Conservation (phyloP, 2,113 vertebrate species). For the Channa maculata region DNA sequence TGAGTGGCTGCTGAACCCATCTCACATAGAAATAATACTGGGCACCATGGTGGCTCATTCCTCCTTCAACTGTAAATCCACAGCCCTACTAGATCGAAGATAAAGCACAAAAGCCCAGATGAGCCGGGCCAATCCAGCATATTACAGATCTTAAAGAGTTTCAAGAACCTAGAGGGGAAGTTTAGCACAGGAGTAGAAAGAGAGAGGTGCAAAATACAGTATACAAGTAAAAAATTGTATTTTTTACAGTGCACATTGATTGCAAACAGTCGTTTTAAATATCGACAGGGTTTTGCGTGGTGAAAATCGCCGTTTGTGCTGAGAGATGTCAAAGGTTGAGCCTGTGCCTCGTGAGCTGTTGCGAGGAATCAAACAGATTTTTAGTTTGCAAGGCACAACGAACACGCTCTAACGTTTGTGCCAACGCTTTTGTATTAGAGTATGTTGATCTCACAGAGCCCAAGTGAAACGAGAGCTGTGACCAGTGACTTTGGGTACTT, state of each 20-base stretch:
- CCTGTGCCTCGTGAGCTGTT: slow-evolving; percentile 74
- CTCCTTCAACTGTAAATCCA: slow-evolving; percentile 59
- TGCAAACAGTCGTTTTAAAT: slow-evolving; percentile 75
- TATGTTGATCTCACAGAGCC: slow-evolving; percentile 41
- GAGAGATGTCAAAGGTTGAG: slow-evolving; percentile 71
- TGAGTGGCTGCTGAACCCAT: slow-evolving; percentile 48
- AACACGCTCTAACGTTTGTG: slow-evolving; percentile 20
- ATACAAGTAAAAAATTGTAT: slow-evolving; percentile 58
- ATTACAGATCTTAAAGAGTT: slow-evolving; percentile 61
- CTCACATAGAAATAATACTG: slow-evolving; percentile 64
- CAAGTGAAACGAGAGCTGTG: slow-evolving; percentile 53
- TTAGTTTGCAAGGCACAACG: slow-evolving; percentile 22
- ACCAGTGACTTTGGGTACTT: slow-evolving; percentile 46
- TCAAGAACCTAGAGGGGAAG: slow-evolving; percentile 62
- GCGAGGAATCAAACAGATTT: slow-evolving; percentile 36
- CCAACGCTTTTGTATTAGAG: slow-evolving; percentile 3
- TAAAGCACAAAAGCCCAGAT: slow-evolving; percentile 62
- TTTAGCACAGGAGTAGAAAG: slow-evolving; percentile 74
- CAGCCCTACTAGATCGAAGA: slow-evolving; percentile 64
- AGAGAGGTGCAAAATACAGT: slow-evolving; percentile 67
- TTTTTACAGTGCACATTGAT: slow-evolving; percentile 77
- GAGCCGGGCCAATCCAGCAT: slow-evolving; percentile 68
- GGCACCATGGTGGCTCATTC: slow-evolving; percentile 74
- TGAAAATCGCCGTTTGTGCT: slow-evolving; percentile 58
- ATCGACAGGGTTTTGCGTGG: slow-evolving; percentile 54